phyloP scores from a whole-genome alignment of 2,888 invertebrate species.

The Cosmopolites sordidus region DNA sequence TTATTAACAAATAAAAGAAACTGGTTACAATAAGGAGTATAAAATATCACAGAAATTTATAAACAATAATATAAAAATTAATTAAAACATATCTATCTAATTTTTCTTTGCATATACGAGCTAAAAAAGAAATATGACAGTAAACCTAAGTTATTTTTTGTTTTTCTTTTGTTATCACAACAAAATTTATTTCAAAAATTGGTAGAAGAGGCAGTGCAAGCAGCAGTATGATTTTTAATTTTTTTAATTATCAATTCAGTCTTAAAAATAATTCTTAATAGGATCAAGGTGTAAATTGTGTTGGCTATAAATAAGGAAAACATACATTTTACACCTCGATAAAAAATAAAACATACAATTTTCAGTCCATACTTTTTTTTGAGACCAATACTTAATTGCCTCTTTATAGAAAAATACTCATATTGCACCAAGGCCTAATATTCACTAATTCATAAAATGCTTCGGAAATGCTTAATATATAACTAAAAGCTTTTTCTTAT shows the following conservation, averaged over 20 bases:
- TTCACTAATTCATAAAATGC: slow-evolving; percentile 3
- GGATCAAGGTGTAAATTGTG: neutral
- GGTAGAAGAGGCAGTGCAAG: slow-evolving; percentile 12
- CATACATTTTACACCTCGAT: neutral
- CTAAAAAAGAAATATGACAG: neutral
- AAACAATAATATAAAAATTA: neutral
- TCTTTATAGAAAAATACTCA: neutral
- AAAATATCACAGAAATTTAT: slow-evolving; percentile 27
- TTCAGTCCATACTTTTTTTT: neutral
- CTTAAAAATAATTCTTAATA: slow-evolving; percentile 4
- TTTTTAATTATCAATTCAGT: slow-evolving; percentile 7
- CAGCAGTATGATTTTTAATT: neutral
- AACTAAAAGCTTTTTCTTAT: neutral
- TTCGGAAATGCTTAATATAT: neutral
- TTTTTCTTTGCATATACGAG: neutral
- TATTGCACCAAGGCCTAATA: slow-evolving; percentile 17
- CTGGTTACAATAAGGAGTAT: slow-evolving; percentile 19
- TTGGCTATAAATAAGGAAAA: neutral
- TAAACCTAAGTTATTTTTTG: neutral
- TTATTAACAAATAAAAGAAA: slow-evolving; percentile 14
- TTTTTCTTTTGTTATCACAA: slow-evolving; percentile 5
- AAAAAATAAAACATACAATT: neutral
- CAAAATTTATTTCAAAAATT: slow-evolving; percentile 12
- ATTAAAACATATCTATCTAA: neutral
- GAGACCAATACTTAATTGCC: neutral